Base-by-base conservation (phyloP, 2,797 vertebrate genomes). In the Pseudomugil tenellus region DNA sequence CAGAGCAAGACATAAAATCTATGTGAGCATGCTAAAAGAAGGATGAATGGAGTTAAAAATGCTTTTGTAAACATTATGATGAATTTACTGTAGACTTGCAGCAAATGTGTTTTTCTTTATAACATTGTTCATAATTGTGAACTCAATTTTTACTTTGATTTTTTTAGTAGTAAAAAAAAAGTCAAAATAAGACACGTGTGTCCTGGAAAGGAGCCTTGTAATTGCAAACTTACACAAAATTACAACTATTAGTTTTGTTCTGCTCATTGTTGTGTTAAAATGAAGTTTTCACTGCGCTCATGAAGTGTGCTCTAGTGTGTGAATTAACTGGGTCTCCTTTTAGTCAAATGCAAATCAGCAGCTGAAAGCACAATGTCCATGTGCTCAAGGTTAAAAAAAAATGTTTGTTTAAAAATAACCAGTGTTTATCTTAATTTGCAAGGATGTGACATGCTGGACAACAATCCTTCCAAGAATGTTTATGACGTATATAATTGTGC, bases 71-170 rank as follows among this genome's bases (percentile, higher is more conserved):
- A 61, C 26, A 29, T 34, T 32, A 28, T 25, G 26, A 43, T 29
- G 26, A 51, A n/a, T 43, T n/a, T 43, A n/a, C 41, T 19, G 28
- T 41, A 19, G 37, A 51, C 3, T 4, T 65, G 21, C 7, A 63
- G 7, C 59, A 14, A 46, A 29, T 67, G 23, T 80, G 63, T 62
- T 52, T 37, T 60, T 49, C 10, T 72, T 82, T 64, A 7, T 63
- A 25, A 29, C 60, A 5, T 68, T 77, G 17, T 86, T 21, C 89
- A 83, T 91, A 80, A 86, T 90, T 80, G 43, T 77, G 19, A 28
- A 37, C 11, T 26, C 12, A 11, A 23, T 32, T 64, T 39, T 69
- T 39, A 23, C 35, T 39, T 34, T 25, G n/a, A 21, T 34, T 49
- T 31, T 55, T 26, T 13, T 6, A 32, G 7, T 32, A 25, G 35